A percentile compares a stretch with the other conserved stretches of the same genome.
phyloP scores from a whole-genome alignment of 2,113 vertebrate species.

The Amblyornis subalaris region DNA sequence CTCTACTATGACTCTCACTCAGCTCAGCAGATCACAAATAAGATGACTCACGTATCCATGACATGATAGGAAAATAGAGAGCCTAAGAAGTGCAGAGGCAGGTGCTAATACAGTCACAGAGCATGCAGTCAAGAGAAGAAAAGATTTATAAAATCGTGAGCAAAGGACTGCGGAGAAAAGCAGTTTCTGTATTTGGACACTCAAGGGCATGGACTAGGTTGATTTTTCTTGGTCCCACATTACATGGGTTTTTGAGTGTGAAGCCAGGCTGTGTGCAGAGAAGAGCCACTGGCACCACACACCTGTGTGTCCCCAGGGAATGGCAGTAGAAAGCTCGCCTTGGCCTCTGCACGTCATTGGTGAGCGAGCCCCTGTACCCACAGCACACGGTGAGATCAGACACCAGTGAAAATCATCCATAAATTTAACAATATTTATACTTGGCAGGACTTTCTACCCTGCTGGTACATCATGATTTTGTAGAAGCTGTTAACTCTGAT shows the following conservation, averaged over 20 bases:
- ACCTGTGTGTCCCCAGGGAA: not conserved
- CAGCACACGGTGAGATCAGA: accelerated
- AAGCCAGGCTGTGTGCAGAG: not conserved
- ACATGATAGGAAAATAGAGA: constrained; percentile 32
- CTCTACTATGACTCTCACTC: constrained; percentile 55
- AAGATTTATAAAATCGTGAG: not conserved
- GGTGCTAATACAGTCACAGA: constrained; percentile 47
- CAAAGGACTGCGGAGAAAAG: not conserved
- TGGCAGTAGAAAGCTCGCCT: not conserved
- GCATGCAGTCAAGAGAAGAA: not conserved
- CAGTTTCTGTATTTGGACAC: not conserved
- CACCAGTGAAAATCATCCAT: not conserved
- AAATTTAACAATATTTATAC: not conserved
- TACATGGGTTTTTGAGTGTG: not conserved
- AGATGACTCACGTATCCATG: constrained; percentile 54
- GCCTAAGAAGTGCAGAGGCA: constrained; percentile 49
- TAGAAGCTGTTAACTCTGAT: not conserved
- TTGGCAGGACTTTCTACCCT: not conserved
- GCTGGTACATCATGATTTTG: not conserved
- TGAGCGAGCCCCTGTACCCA: accelerated
- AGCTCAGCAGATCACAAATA: constrained; percentile 53
- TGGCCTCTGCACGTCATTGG: not conserved
- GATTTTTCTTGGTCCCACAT: not conserved
- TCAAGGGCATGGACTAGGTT: accelerated
- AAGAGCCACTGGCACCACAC: not conserved